A percentile compares a stretch with the other conserved stretches of the same genome.
These are phyloP conservation scores for Tympanuchus pallidicinctus DNA, from an alignment of 2,113 vertebrate species.

Conservation along the genomic window DNA sequence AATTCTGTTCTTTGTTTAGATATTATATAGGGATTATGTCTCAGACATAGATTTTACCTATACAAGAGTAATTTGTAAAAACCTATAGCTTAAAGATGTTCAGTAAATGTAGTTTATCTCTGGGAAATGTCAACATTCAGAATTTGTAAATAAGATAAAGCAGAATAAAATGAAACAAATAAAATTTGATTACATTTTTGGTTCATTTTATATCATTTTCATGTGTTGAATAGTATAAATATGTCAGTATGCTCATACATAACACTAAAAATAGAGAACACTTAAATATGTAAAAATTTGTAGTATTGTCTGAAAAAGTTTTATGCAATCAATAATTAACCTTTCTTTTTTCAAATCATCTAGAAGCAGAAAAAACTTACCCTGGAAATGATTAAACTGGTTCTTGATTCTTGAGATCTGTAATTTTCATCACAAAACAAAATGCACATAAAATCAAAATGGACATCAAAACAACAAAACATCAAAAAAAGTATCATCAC, in stretches of 20 bases:
- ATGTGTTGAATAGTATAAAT: background rate
- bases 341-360: background rate
- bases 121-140: background rate
- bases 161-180: background rate
- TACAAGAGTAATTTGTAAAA: background rate
- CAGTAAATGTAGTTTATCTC: background rate
- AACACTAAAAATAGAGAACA: background rate
- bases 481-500: background rate
- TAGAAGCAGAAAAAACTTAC: background rate
- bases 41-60: background rate
- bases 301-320: background rate
- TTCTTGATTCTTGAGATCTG: background rate
- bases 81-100: background rate
- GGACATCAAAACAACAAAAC: background rate
- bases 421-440: background rate
- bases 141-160: background rate
- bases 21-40: background rate
- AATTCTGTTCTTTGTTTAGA: background rate
- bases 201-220: background rate
- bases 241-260: background rate
- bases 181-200: background rate
- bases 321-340: background rate
- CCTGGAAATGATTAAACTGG: background rate
- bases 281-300: background rate
- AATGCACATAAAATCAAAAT: background rate